Evolutionary conservation across 1,140 invertebrate species (phyloP).

Genomic region (Akabosia matsudoensis): DNA sequence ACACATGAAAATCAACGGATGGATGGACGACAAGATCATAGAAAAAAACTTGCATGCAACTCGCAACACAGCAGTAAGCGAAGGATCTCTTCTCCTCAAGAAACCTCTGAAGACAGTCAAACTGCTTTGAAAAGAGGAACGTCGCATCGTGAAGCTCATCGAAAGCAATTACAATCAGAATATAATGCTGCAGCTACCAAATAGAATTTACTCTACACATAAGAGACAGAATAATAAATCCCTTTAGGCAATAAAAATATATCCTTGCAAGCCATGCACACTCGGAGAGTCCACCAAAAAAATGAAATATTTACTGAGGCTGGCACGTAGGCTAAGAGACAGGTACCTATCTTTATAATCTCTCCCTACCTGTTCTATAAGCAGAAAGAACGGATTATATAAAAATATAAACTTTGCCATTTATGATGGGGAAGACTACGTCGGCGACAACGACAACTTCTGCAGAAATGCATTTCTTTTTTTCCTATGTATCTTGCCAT

Average conservation of each 20-base stretch:
- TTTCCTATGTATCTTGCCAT: not conserved
- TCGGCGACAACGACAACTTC: not conserved
- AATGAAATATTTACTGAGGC: no score
- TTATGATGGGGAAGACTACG: not conserved
- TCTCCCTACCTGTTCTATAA: not conserved
- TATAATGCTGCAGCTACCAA: not conserved
- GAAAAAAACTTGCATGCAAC: not conserved
- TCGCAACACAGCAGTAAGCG: not conserved
- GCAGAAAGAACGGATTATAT: not conserved
- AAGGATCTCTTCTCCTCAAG: not conserved
- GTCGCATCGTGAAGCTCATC: not conserved
- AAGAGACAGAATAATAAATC: not conserved
- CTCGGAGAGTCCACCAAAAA: not conserved
- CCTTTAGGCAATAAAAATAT: not conserved
- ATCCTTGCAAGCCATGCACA: not conserved
- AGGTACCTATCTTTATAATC: not conserved
- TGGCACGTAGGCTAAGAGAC: no score
- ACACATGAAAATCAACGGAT: not conserved
- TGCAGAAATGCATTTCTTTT: not conserved
- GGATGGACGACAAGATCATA: not conserved
- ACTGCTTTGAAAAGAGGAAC: not conserved
- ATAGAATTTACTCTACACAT: not conserved
- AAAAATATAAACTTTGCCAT: constrained; percentile 1
- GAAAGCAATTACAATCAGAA: constrained; percentile 16
- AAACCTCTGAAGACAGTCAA: not conserved